Evolutionary conservation across 2,797 vertebrate species (phyloP), one percentile per base, ranked within the genome.

Genomic region (Gambusia yucatana): DNA sequence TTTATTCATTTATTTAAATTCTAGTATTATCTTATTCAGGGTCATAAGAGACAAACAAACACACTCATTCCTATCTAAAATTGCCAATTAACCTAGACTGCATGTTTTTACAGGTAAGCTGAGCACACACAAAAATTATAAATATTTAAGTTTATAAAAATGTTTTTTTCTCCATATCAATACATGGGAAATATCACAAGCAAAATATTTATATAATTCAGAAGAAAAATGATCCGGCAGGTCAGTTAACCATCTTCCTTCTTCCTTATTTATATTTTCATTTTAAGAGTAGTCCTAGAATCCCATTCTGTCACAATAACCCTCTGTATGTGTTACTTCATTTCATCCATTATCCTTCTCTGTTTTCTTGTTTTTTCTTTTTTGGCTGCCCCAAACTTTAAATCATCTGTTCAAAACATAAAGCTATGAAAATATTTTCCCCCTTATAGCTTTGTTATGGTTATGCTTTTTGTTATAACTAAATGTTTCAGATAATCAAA

Each of bases 1-100:
- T 70, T 43, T 70, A n/a, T 43, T 70, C 5, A 44, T n/a, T n/a
- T 44, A 44, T 70, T 70, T 70, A 13, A 43, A 70, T 44, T 70
- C 25, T 43, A 44, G 22, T 25, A n/a, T 70, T 44, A 14, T 44
- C 67, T 70, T 44, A 43, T 44, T 70, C 41, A 44, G 41, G 22
- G 25, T 28, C 22, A 44, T 16, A 41, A n/a, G 41, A n/a, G 67
- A 70, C 67, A 16, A 67, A 67, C 20, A 65, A 41, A 69, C 6
- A 43, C 22, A 3, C 67, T 70, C 11, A 0, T 28, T 70, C 67
- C 4, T 28, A n/a, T 43, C 10, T 14, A 70, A n/a, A 14, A 44
- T 43, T 43, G 10, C 1, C 20, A 69, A 14, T 43, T 69, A 43
- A 69, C 25, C 41, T 43, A 5, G 1, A 3, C 20, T 43, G 39